These are phyloP conservation scores for Oryzaephilus surinamensis DNA, from an alignment of 1,140 invertebrate species.

Conservation along the genomic window DNA sequence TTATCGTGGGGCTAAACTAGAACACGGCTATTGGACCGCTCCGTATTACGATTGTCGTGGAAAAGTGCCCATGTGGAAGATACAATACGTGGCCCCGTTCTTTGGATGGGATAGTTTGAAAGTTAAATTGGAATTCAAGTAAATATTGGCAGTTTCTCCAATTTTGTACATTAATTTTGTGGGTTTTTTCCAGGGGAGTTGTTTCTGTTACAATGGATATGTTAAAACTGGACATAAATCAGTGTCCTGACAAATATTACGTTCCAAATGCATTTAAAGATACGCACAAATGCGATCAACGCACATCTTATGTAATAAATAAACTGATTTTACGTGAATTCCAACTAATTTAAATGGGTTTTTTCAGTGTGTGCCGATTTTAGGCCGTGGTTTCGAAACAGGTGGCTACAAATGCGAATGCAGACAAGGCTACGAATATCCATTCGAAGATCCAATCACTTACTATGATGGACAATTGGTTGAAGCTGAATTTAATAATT, in stretches of 20 bases:
- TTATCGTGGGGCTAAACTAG: constrained; percentile 76
- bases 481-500: constrained; percentile 86
- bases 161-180: not conserved
- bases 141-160: constrained; percentile 40
- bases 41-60: constrained; percentile 92
- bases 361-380: constrained; percentile 84
- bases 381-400: constrained; percentile 79
- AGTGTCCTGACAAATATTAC: constrained; percentile 84
- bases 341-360: not conserved
- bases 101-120: constrained; percentile 93
- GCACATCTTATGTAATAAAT: constrained; percentile 82
- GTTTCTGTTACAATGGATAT: constrained; percentile 89
- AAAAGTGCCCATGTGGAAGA: constrained; percentile 86
- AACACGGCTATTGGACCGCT: constrained; percentile 85
- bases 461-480: constrained; percentile 95
- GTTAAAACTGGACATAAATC: constrained; percentile 84
- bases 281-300: constrained; percentile 88
- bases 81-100: constrained; percentile 92
- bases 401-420: constrained; percentile 99
- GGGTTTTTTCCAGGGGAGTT: constrained; percentile 70
- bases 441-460: constrained; percentile 86
- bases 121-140: constrained; percentile 89
- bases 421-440: constrained; percentile 94
- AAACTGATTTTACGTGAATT: not conserved
- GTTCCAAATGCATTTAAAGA: constrained; percentile 90